A percentile compares a stretch with the other conserved stretches of the same genome.
phyloP scores from a whole-genome alignment of 1,140 invertebrate genomes.

The Maconellicoccus hirsutus region DNA sequence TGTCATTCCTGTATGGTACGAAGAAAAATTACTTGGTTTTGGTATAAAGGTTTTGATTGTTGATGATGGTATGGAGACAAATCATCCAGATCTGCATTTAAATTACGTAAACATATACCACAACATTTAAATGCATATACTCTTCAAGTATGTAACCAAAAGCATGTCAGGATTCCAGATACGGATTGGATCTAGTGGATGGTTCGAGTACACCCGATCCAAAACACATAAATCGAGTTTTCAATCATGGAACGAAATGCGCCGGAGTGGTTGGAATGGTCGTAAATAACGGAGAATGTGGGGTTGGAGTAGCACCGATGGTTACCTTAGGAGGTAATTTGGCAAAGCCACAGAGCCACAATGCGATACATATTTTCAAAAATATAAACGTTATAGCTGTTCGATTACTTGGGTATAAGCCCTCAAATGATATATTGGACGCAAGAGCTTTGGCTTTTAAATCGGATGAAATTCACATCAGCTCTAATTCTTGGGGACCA shows the following conservation, averaged over 20 bases:
- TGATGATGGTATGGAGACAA: slow-evolving; percentile 76
- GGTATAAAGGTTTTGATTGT: slow-evolving; percentile 69
- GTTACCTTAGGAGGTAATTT: slow-evolving; percentile 64
- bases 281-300: slow-evolving; percentile 73
- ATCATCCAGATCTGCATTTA: slow-evolving; percentile 58
- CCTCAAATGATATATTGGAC: slow-evolving; percentile 76
- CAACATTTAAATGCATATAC: too few species aligned
- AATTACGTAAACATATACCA: slow-evolving; percentile 68
- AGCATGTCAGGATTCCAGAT: slow-evolving; percentile 67
- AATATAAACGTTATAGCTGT: slow-evolving; percentile 11
- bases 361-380: background rate
- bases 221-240: slow-evolving; percentile 51
- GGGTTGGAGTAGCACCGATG: slow-evolving; percentile 72
- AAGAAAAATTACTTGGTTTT: slow-evolving; percentile 62
- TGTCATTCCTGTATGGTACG: slow-evolving; percentile 62
- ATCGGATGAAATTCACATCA: slow-evolving; percentile 64
- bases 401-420: slow-evolving; percentile 38
- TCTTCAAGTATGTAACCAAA: too few species aligned
- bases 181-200: slow-evolving; percentile 76
- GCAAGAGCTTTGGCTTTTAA: slow-evolving; percentile 58
- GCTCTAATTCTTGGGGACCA: slow-evolving; percentile 85
- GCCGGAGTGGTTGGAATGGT: slow-evolving; percentile 77
- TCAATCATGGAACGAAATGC: slow-evolving; percentile 64
- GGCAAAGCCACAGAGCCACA: background rate
- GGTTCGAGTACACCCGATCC: slow-evolving; percentile 61